Evolutionary conservation across 2,797 vertebrate species (phyloP).

Genomic region (Xenentodon cancila): DNA sequence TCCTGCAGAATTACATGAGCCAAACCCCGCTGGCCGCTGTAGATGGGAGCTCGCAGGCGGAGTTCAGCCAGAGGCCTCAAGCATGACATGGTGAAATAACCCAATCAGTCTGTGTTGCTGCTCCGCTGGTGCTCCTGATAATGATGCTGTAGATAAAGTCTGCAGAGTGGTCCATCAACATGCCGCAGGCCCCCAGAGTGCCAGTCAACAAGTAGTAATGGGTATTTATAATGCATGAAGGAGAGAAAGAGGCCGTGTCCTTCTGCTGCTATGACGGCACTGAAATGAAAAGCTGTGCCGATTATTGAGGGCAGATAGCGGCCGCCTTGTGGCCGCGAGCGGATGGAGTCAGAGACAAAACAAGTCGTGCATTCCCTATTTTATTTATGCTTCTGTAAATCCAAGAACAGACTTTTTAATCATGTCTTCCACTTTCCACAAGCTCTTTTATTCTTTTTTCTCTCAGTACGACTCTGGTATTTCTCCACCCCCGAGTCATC

Average conservation of each 20-base stretch:
- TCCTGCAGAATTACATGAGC: slow-evolving; percentile 37
- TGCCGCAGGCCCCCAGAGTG: slow-evolving; percentile 40
- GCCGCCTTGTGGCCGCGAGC: slow-evolving; percentile 32
- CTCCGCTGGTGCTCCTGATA: slow-evolving; percentile 42
- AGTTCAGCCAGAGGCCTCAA: slow-evolving; percentile 48
- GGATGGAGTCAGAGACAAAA: slow-evolving; percentile 10
- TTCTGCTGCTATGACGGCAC: slow-evolving; percentile 35
- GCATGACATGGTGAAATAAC: slow-evolving; percentile 53
- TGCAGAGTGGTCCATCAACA: slow-evolving; percentile 50
- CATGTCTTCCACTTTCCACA: slow-evolving; percentile 32
- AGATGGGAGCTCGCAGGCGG: slow-evolving; percentile 7
- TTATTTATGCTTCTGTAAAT: slow-evolving; percentile 52
- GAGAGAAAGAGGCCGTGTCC: slow-evolving; percentile 14
- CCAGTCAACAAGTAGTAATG: slow-evolving; percentile 70
- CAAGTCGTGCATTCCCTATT: slow-evolving; percentile 41
- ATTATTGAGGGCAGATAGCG: slow-evolving; percentile 43
- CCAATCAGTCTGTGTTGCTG: slow-evolving; percentile 46
- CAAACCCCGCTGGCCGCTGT: slow-evolving; percentile 14
- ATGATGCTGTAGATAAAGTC: slow-evolving; percentile 62
- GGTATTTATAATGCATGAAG: slow-evolving; percentile 66
- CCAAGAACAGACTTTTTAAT: slow-evolving; percentile 50
- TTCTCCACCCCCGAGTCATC: slow-evolving; percentile 37
- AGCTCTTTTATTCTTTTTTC: slow-evolving; percentile 40
- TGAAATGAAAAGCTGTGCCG: slow-evolving; percentile 52
- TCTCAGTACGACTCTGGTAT: slow-evolving; percentile 24